phyloP scores from a whole-genome alignment of 2,113 vertebrate species.

The Melanocharis versteri region DNA sequence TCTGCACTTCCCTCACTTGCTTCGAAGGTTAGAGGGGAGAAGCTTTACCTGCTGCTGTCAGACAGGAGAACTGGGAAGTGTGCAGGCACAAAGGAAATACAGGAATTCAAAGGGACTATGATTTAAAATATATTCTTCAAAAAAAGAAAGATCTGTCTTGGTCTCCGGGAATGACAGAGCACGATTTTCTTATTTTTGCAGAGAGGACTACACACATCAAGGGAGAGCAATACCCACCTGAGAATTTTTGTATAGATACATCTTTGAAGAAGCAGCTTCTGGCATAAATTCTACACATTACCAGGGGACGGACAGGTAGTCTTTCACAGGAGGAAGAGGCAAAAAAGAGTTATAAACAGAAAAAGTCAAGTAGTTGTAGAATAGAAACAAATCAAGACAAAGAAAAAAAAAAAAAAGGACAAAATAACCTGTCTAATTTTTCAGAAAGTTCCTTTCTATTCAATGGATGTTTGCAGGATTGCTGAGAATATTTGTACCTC shows the following conservation, averaged over 20 bases:
- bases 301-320: not conserved
- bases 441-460: not conserved
- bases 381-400: not conserved
- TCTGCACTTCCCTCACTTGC: not conserved
- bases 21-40: not conserved
- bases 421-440: not conserved
- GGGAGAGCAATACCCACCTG: not conserved
- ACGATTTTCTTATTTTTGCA: not conserved
- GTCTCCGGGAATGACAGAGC: slow-evolving; percentile 1
- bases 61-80: not conserved
- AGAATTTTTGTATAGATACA: slow-evolving; percentile 23
- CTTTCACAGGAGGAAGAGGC: not conserved
- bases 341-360: not conserved
- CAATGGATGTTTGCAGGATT: not conserved
- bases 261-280: slow-evolving; percentile 19
- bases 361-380: not conserved
- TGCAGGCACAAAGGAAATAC: not conserved
- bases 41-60: not conserved
- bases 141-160: not conserved
- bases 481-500: not conserved
- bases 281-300: slow-evolving; percentile 32
- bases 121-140: slow-evolving; percentile 9
- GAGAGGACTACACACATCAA: slow-evolving; percentile 10
- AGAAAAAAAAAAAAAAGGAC: not conserved
- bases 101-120: not conserved